Evolutionary conservation across 2,888 invertebrate species (phyloP), one percentile per base, ranked within the genome.

Genomic region (Julus scandinavius): DNA sequence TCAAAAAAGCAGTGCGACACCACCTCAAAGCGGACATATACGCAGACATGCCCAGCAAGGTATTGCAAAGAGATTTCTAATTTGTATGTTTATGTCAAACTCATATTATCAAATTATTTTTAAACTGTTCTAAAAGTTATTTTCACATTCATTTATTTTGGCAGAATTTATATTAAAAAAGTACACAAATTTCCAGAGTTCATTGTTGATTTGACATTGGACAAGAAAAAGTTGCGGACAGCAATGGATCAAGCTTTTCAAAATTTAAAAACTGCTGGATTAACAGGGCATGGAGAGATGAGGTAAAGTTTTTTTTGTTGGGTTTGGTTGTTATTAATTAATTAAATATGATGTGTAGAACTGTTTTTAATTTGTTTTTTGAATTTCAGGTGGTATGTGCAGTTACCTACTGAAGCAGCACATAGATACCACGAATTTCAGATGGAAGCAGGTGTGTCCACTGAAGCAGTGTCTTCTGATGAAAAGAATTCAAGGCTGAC

Each of bases 41-140:
- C 90, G 88, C 92, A 92, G 88, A 92, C 92, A 7, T 92, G 92
- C 90, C 92, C 92, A 15, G 92, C 92, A 13, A 91, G 92, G 92
- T 91, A 6, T 20, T 20, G 7, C 29, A n/a, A n/a, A 1, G 90
- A 87, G 86, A 87, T 29, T 40, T 87, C 9, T 83, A 38, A n/a
- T 85, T 88, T 88, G 29, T 50, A 17, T 3, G 6, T 3, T 2
- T 15, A 54, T 15, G 2, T 15, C 11, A 11, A 3, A 15, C 54
- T 15, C 11, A 11, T 2, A 54, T 54, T 54, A 54, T 54, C 54
- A 1, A 54, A 54, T 54, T 54, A 13, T 54, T 13, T 54, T 54
- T 54, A 54, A 9, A 13, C 11, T 63, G n/a, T 7, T 20, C 6
- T 20, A 72, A 72, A 72, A 7, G 63, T 7, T n/a, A 4, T 88